Base-by-base conservation (phyloP, 2,797 vertebrate genomes). In the Antrozous pallidus region DNA sequence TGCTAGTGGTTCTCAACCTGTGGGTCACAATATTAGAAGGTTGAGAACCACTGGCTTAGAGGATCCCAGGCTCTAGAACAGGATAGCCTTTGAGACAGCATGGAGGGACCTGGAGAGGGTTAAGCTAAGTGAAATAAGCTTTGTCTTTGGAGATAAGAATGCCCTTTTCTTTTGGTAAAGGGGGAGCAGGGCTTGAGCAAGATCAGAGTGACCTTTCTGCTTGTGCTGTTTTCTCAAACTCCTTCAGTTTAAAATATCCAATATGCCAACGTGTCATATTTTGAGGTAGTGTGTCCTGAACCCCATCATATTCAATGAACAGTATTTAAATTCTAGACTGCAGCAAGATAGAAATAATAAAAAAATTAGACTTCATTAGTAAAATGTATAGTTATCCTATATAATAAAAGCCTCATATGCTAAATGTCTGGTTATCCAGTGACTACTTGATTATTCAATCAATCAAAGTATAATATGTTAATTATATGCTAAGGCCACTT, bases 351-450 rank as follows among this genome's bases (percentile, higher is more conserved):
- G 33, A 74, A 79, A 79, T 78, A 69, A 85, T 79, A 42, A 42
- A 93, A 86, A n/a, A 28, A 67, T 87, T 79, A 94, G 56, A 82
- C 16, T 42, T 70, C 65, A 47, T 85, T 78, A 82, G 22, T 51
- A 85, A 95, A 93, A 85, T 38, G 26, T 36, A 54, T 26, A 49
- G 8, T 91, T 80, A 77, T 42, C 40, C 40, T 42, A 42, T 42
- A 42, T 42, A 42, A 42, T 42, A 42, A 42, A 42, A 42, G 40
- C 40, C 40, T 42, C 40, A 42, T 42, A 42, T 42, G 40, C 40
- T 42, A 42, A 42, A 8, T 42, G 40, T 42, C 40, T 42, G 40
- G 40, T 42, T 8, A 42, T 42, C 40, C 40, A 42, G 40, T 42
- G 40, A 42, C 40, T 42, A 42, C 5, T 42, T 8, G 40, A 42